A percentile compares a stretch with the other conserved stretches of the same genome.
Evolutionary conservation across 2,888 invertebrate species (phyloP).

Genomic region (Orchestes rusci): DNA sequence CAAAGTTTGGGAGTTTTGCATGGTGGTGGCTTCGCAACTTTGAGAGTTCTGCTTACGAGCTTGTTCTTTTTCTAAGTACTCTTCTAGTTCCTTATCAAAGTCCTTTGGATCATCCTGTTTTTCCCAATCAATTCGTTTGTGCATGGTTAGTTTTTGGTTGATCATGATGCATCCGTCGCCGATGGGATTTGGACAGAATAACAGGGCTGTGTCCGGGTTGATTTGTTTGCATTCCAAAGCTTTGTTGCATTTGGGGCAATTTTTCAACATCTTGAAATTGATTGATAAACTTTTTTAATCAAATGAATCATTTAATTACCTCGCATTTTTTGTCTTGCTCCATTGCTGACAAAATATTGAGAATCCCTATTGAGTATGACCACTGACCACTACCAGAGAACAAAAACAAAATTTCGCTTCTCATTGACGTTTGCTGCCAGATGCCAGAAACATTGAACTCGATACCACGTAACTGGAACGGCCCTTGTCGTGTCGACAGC

Average conservation of each 20-base stretch:
- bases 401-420: too few relatives aligned
- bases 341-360: too few relatives aligned
- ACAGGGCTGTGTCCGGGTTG: constrained; percentile 26
- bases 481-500: too few relatives aligned
- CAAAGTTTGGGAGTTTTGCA: background rate
- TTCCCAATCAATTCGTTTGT: constrained; percentile 13
- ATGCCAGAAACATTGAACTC: too few relatives aligned
- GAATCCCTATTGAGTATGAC: too few relatives aligned
- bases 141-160: constrained; percentile 24
- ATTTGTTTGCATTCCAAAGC: constrained; percentile 28
- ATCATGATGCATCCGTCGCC: constrained; percentile 26
- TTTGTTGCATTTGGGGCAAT: constrained; percentile 29
- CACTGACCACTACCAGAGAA: too few relatives aligned
- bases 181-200: constrained; percentile 30
- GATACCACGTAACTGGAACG: too few relatives aligned
- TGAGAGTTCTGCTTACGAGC: background rate
- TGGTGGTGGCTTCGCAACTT: background rate
- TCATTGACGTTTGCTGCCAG: too few relatives aligned
- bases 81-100: background rate
- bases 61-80: background rate
- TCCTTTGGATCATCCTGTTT: background rate
- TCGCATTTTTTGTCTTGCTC: too few relatives aligned
- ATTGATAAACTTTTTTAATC: too few relatives aligned
- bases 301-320: too few relatives aligned
- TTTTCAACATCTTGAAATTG: too few relatives aligned